Evolutionary conservation across 1,140 invertebrate species (phyloP).

Genomic region (Proales similis): DNA sequence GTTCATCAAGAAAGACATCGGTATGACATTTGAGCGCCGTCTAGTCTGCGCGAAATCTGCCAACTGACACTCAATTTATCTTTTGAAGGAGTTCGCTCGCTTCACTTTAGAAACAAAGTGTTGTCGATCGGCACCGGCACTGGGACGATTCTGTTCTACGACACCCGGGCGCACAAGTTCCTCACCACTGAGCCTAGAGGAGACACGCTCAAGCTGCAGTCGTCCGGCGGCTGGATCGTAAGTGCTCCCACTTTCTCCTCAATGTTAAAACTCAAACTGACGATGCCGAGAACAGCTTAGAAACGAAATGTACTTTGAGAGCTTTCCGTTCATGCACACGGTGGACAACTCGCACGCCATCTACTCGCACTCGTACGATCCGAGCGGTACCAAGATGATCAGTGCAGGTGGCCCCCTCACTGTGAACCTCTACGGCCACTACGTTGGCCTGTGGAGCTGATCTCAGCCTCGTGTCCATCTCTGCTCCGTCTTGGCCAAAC

Average conservation of each 20-base stretch:
- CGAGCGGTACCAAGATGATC: slow-evolving; percentile 78
- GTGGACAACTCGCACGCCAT: slow-evolving; percentile 65
- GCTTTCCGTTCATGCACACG: slow-evolving; percentile 60
- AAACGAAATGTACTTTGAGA: slow-evolving; percentile 48
- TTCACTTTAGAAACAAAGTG: slow-evolving; percentile 78
- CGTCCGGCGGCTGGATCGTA: slow-evolving; percentile 81
- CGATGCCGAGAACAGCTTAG: slow-evolving; percentile 43
- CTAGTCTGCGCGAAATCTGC: not conserved
- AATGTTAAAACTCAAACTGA: not conserved
- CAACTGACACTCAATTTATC: slow-evolving; percentile 13
- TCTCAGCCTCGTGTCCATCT: not conserved
- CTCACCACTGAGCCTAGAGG: slow-evolving; percentile 60
- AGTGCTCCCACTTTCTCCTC: not conserved
- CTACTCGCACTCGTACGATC: slow-evolving; percentile 91
- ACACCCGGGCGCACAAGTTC: slow-evolving; percentile 79
- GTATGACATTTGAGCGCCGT: slow-evolving; percentile 39
- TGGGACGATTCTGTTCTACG: slow-evolving; percentile 85
- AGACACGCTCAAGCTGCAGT: slow-evolving; percentile 67
- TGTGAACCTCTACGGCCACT: slow-evolving; percentile 77
- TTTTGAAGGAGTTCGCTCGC: slow-evolving; percentile 66
- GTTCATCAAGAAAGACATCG: slow-evolving; percentile 45
- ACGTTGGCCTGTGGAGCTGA: slow-evolving; percentile 66
- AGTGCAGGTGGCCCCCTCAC: slow-evolving; percentile 85
- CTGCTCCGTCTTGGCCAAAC: too few species aligned
- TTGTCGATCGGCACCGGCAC: slow-evolving; percentile 85